Conservation (phyloP, 2,888 invertebrate species). For the Trachelus iudaicus region DNA sequence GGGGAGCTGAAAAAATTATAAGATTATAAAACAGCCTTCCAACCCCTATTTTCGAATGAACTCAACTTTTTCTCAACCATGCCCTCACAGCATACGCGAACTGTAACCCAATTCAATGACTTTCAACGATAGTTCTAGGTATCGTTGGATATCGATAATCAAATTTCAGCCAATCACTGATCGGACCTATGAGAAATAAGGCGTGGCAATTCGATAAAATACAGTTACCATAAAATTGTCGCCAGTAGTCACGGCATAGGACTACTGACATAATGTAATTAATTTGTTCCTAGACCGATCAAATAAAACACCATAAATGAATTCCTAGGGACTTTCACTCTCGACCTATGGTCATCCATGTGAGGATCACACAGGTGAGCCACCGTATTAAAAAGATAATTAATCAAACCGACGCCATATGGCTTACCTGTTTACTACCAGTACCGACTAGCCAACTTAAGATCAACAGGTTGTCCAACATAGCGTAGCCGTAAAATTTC, state of each 20-base stretch:
- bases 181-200: not conserved
- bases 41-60: not conserved
- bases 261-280: not conserved
- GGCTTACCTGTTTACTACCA: conserved; percentile 30
- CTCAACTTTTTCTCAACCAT: not conserved
- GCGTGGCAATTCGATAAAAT: not conserved
- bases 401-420: conserved; percentile 52
- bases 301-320: not conserved
- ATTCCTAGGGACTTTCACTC: not conserved
- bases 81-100: not conserved
- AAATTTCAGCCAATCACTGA: not conserved
- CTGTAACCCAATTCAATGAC: not conserved
- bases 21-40: not conserved
- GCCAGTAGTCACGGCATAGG: not conserved
- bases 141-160: not conserved
- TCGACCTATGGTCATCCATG: not conserved
- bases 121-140: not conserved
- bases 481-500: not conserved
- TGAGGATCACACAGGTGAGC: conserved; percentile 33
- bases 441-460: not conserved
- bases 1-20: conserved; percentile 20
- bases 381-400: conserved; percentile 35
- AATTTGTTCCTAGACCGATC: not conserved
- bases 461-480: not conserved
- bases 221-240: not conserved